Evolutionary conservation across 2,113 vertebrate genomes (phyloP), one percentile per base, ranked within the genome.

Genomic region (Brienomyrus longianalis): DNA sequence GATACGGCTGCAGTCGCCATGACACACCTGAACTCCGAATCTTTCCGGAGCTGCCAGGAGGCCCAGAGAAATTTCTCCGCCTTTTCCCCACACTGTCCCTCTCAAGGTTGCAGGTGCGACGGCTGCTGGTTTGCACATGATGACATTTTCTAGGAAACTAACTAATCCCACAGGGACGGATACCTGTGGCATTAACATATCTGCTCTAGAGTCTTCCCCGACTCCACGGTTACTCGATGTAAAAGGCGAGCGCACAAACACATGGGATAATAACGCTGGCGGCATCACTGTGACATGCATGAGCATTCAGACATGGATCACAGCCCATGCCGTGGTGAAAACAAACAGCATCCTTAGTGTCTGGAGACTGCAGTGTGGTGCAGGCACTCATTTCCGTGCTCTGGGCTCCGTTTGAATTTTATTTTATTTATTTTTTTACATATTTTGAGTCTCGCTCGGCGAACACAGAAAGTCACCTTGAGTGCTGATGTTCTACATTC

Each of bases 211-310:
- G 27, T 86, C 45, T 51, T 51, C 23, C 45, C 48, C 27, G 45
- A 50, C 47, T 85, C 48, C 21, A 27, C 1, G 4, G 45, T 85
- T 31, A 86, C 21, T 48, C 47, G 23, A 84, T 17, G 83, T 45
- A n/a, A 84, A 86, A 80, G 17, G 45, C 27, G 10, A 31, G n/a
- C 45, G 3, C 11, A 15, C 3, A 48, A 84, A 70, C 10, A 70
- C n/a, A 48, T 5, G 3, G 23, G 5, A 48, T 83, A 43, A 19
- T 48, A 83, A 3, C 23, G 87, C 90, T 50, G 1, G 23, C 91
- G 89, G 89, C 91, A 88, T 89, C 74, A 19, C 88, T 91, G 92
- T 91, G 27, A 89, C 91, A 92, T 89, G 91, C 92, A 3, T 13
- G 9, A n/a, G 83, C 62, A 31, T 70, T 70, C n/a, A 70, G 62